Conservation (phyloP, 1,140 invertebrate genomes). For the Camponotus vicinus region DNA sequence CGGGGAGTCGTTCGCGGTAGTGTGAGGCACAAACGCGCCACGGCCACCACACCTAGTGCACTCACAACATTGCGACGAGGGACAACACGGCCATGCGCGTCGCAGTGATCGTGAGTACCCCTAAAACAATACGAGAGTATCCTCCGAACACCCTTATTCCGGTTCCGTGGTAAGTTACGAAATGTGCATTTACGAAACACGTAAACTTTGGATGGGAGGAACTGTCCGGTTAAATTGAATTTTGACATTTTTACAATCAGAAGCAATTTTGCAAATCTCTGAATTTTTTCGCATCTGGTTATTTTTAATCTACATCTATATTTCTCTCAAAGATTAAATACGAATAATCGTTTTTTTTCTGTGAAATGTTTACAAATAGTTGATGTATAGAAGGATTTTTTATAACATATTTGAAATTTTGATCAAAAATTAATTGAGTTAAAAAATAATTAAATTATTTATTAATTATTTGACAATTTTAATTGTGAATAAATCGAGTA, state of each 20-base stretch:
- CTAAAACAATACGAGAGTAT: conserved; percentile 10
- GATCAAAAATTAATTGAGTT: neutral
- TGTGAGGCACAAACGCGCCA: conserved; percentile 75
- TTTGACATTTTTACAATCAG: neutral
- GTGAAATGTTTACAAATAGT: neutral
- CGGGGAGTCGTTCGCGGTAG: conserved; percentile 75
- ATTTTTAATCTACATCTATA: neutral
- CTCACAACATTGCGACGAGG: conserved; percentile 64
- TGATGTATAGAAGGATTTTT: neutral
- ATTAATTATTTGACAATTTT: conserved; percentile 10
- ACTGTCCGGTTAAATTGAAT: neutral
- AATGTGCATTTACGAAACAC: no score
- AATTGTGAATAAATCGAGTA: neutral
- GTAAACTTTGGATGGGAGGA: no score
- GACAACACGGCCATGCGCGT: conserved; percentile 71
- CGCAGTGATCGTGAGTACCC: conserved; percentile 73
- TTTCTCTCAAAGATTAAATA: neutral
- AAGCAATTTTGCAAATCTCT: neutral
- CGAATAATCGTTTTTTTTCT: neutral
- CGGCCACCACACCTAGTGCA: conserved; percentile 74
- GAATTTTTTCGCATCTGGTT: neutral
- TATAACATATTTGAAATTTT: neutral
- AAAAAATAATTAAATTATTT: neutral
- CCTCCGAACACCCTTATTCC: conserved; percentile 12
- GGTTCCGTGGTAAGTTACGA: no score